Evolutionary conservation across 2,888 invertebrate genomes (phyloP), one percentile per base, ranked within the genome.

Genomic region (Dysmachus trigonus): DNA sequence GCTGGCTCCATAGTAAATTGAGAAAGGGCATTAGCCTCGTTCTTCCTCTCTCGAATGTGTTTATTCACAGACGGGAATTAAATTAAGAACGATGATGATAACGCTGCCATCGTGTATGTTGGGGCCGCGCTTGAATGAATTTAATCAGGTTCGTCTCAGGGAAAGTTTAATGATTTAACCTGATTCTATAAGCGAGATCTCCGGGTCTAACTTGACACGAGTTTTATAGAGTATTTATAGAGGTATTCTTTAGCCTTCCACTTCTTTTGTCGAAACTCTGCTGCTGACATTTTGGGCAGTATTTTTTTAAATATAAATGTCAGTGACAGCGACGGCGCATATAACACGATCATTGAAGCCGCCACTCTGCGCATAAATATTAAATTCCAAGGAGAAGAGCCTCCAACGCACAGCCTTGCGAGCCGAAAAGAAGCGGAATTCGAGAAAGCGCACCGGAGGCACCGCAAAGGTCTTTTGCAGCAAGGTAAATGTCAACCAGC

Each of bases 401-500:
- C 77, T 77, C 77, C 77, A 77, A 77, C 77, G 77, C 77, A 77
- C 15, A 47, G 30, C 77, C 77, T 77, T 77, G 77, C 10, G 30
- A 27, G 30, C 47, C 77, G 77, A 77, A 77, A 77, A 77, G 77
- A 77, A 77, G 30, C 77, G 77, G 77, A 77, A 77, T 77, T 41
- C 13, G 27, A 41, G 27, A 47, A 41, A 77, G 47, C 30, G 76
- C 47, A 77, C 77, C 47, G 38, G 41, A 77, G 27, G 77, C 22
- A n/a, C 47, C 30, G 47, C 77, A 77, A 77, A 77, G 77, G 77
- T 77, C 77, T 77, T 31, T 31, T n/a, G n/a, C 30, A 30, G 22
- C 77, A 77, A 77, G 77, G 77, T 77, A 77, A 77, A 77, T 77
- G 77, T 77, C 77, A 77, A 77, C 77, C 77, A 47, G 77, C 47